These are phyloP conservation scores for Syngnathus typhle DNA, from an alignment of 2,113 vertebrate genomes.

Conservation along the genomic window DNA sequence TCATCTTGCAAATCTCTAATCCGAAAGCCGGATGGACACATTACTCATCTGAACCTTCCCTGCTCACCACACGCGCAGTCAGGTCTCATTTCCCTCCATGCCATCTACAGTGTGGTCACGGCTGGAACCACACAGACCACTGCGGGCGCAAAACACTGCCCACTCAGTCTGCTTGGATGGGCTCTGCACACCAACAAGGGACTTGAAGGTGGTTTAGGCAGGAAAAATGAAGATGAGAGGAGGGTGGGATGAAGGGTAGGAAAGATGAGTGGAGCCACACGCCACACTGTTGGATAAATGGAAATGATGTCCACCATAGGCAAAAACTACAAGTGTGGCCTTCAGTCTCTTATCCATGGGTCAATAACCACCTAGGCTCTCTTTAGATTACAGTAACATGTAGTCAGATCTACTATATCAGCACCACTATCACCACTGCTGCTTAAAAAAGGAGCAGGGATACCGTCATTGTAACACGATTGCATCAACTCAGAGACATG, in stretches of 20 bases:
- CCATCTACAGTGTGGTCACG: conserved; percentile 48
- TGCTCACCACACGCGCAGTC: conserved; percentile 54
- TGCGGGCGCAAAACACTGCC: conserved; percentile 43
- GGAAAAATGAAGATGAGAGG: conserved; percentile 17
- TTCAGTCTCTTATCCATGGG: conserved; percentile 65
- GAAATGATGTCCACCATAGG: conserved; percentile 31
- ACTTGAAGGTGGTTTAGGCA: conserved; percentile 17
- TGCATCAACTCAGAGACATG: conserved; percentile 68
- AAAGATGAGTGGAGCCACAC: background rate
- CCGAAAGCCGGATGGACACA: conserved; percentile 44
- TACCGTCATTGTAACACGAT: conserved; percentile 55
- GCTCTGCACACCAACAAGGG: conserved; percentile 21
- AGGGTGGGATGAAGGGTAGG: background rate
- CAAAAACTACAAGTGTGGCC: conserved; percentile 32
- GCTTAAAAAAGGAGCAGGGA: conserved; percentile 64
- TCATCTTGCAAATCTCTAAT: conserved; percentile 42
- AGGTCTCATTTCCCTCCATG: conserved; percentile 60
- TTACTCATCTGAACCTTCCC: conserved; percentile 60
- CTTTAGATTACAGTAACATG: conserved; percentile 67
- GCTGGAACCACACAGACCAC: conserved; percentile 48
- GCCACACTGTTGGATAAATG: conserved; percentile 14
- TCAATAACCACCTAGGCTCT: conserved; percentile 70
- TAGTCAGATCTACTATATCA: conserved; percentile 75
- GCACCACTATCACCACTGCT: conserved; percentile 67
- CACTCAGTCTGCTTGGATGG: conserved; percentile 52